Evolutionary conservation across 2,888 invertebrate species (phyloP).

Genomic region (Lycophotia porphyrea): DNA sequence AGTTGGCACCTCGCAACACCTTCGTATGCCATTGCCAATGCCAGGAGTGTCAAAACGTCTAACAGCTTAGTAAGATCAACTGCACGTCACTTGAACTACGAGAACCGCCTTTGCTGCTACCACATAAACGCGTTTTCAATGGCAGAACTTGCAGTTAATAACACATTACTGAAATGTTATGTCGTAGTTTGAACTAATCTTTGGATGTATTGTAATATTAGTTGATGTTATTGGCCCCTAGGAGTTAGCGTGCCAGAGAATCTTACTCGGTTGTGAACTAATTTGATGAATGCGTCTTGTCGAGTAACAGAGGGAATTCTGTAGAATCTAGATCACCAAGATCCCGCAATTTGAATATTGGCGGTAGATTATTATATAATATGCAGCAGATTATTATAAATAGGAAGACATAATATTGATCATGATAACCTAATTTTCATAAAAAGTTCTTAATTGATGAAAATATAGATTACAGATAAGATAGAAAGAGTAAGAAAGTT

Average conservation of each 20-base stretch:
- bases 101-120: conserved; percentile 3
- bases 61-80: conserved; percentile 36
- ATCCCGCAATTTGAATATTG: not conserved
- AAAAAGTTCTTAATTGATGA: not conserved
- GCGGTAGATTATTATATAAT: not conserved
- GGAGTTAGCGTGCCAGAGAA: not conserved
- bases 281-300: conserved; percentile 13
- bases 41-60: conserved; percentile 55
- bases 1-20: conserved; percentile 54
- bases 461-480: not conserved
- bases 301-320: not conserved
- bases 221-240: conserved; percentile 19
- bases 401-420: not conserved
- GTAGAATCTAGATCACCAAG: not conserved
- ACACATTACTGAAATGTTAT: conserved; percentile 35
- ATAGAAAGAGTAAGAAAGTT: not conserved
- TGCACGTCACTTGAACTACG: not conserved
- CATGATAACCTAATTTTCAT: not conserved
- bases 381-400: no score
- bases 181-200: conserved; percentile 36
- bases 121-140: not conserved
- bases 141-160: not conserved
- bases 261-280: not conserved
- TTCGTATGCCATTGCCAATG: conserved; percentile 60
- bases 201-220: conserved; percentile 16